Evolutionary conservation across 2,888 invertebrate species (phyloP), one percentile per base, ranked within the genome.

Genomic region (Busseola fusca): DNA sequence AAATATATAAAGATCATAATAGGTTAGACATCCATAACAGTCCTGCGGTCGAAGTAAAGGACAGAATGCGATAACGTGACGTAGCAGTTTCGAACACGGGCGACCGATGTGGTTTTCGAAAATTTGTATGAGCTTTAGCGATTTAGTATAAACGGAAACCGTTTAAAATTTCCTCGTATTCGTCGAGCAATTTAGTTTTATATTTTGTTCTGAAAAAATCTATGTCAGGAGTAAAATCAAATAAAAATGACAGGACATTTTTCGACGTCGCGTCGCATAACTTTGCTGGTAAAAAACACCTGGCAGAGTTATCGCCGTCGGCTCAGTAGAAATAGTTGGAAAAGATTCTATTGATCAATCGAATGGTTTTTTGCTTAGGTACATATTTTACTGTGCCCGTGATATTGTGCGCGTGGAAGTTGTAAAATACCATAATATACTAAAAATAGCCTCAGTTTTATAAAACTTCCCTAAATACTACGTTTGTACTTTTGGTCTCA

Each of bases 1-100:
- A 30, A 80, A 64, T 69, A 66, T 75, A 78, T 76, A 65, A 9
- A 48, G n/a, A 65, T 54, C 50, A 59, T 65, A 80, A 76, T 76
- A 76, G 21, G 54, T 74, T 60, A 59, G 58, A 75, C 60, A 64
- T 56, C 64, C 54, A 56, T 66, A 76, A 80, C 80, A 70, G 59
- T 45, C 7, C 58, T 80, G 77, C 14, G 76, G 77, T 80, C 14
- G 63, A 27, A 68, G 58, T 42, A 63, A 69, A 69, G 52, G 69
- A 69, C 63, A 16, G 3, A 48, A 14, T 25, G n/a, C 9, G 71
- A 70, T 76, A 76, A 56, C 48, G 27, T 6, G n/a, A 69, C 27
- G 57, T 69, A 40, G 7, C 57, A 74, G 64, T 74, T 63, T 56
- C 34, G 27, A 69, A 25, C 40, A 37, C 18, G 57, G 42, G 52